Evolutionary conservation across 2,888 invertebrate species (phyloP).

Genomic region (Cactoblastis cactorum): DNA sequence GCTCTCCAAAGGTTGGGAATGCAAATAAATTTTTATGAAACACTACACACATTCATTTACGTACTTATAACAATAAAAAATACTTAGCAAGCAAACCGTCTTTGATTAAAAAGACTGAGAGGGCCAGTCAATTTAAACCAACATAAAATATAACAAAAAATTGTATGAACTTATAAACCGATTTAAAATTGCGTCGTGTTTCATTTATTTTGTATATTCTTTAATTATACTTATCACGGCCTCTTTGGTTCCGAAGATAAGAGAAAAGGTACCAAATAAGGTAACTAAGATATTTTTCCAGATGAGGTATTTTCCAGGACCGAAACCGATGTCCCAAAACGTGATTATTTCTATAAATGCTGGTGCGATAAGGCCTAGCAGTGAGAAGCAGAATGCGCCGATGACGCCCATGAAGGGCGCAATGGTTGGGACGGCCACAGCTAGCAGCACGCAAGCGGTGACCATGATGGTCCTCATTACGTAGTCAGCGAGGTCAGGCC

Average conservation of each 20-base stretch:
- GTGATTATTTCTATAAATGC: slow-evolving; percentile 91
- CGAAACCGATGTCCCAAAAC: slow-evolving; percentile 91
- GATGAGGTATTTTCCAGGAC: slow-evolving; percentile 84
- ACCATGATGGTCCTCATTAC: slow-evolving; percentile 84
- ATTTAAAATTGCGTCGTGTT: slow-evolving; percentile 25
- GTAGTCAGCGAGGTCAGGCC: slow-evolving; percentile 86
- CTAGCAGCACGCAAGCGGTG: slow-evolving; percentile 85
- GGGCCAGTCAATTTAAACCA: slow-evolving; percentile 14
- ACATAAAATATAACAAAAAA: slow-evolving; percentile 16
- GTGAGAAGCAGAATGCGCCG: slow-evolving; percentile 95
- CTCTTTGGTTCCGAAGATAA: slow-evolving; percentile 85
- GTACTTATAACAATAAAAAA: slow-evolving; percentile 7
- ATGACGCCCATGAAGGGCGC: slow-evolving; percentile 94
- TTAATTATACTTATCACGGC: slow-evolving; percentile 48
- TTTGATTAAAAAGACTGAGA: slow-evolving; percentile 18
- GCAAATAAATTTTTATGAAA: slow-evolving; percentile 42
- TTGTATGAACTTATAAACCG: slow-evolving; percentile 20
- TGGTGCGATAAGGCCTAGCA: slow-evolving; percentile 93
- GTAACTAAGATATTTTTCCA: slow-evolving; percentile 89
- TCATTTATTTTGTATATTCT: slow-evolving; percentile 29
- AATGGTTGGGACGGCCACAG: slow-evolving; percentile 92
- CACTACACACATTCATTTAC: slow-evolving; percentile 17
- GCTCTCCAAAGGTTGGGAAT: slow-evolving; percentile 44
- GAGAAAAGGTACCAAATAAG: slow-evolving; percentile 87
- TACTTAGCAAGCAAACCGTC: slow-evolving; percentile 15